phyloP scores from a whole-genome alignment of 2,113 vertebrate species.

The Pitta sordida region DNA sequence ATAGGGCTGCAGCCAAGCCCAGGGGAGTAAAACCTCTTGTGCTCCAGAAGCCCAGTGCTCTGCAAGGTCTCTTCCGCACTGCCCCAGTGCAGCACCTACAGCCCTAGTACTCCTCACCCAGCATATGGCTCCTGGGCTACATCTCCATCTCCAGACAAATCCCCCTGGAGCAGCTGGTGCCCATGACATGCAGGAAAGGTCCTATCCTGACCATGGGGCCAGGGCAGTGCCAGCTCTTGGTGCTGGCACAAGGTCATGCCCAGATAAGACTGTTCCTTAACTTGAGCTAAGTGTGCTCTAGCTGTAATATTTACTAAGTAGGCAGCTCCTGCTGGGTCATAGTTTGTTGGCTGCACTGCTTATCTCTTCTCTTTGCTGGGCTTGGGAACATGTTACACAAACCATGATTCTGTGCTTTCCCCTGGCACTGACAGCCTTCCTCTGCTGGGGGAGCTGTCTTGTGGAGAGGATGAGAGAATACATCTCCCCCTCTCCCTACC shows the following conservation, averaged over 20 bases:
- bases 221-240: not conserved
- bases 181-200: not conserved
- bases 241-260: not conserved
- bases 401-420: not conserved
- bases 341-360: not conserved
- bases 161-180: not conserved
- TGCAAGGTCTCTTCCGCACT: not conserved
- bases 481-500: not conserved
- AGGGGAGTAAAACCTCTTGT: not conserved
- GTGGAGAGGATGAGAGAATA: not conserved
- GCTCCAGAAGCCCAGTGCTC: not conserved
- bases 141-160: not conserved
- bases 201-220: not conserved
- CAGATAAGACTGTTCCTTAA: not conserved
- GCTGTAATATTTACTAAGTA: not conserved
- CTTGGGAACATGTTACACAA: not conserved
- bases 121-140: not conserved
- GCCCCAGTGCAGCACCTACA: not conserved
- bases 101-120: not conserved
- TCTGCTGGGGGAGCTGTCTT: not conserved
- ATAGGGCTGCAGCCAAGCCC: not conserved
- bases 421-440: not conserved
- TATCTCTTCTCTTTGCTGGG: not conserved
- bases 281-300: not conserved
- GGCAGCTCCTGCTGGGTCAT: not conserved